phyloP scores from a whole-genome alignment of 2,888 invertebrate genomes.

The Agrenia bidenticulata region DNA sequence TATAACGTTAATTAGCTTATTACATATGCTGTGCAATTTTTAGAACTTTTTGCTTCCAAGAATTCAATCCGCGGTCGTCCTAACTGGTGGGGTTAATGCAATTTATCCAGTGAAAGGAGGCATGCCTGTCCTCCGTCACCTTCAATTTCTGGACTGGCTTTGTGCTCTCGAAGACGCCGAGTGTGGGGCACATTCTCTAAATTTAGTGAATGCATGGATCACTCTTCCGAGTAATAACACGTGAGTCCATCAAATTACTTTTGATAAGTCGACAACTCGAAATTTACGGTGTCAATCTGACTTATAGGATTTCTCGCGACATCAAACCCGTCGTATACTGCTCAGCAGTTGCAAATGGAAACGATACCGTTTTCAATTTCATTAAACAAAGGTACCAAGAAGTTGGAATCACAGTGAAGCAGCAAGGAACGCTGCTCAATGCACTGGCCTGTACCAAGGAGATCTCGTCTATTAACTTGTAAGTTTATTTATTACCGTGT shows the following conservation, averaged over 20 bases:
- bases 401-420: constrained; percentile 18
- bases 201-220: constrained; percentile 25
- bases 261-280: not conserved
- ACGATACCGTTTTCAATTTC: constrained; percentile 30
- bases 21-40: not conserved
- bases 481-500: constrained; percentile 1
- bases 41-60: constrained; percentile 34
- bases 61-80: constrained; percentile 26
- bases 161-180: constrained; percentile 40
- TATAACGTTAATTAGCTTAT: too few relatives aligned
- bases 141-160: constrained; percentile 44
- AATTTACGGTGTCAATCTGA: not conserved
- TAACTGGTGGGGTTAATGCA: constrained; percentile 26
- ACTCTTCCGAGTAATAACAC: constrained; percentile 14
- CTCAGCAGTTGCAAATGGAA: constrained; percentile 30
- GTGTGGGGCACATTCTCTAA: constrained; percentile 23
- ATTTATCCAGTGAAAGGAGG: constrained; percentile 21
- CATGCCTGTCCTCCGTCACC: constrained; percentile 37
- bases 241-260: constrained; percentile 18
- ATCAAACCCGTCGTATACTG: constrained; percentile 42
- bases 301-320: constrained; percentile 30
- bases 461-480: constrained; percentile 21
- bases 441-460: constrained; percentile 33
- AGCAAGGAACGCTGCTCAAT: constrained; percentile 30
- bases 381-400: constrained; percentile 29